A percentile compares a stretch with the other conserved stretches of the same genome.
These are phyloP conservation scores for Oreocharis arfaki DNA, from an alignment of 2,113 vertebrate species.

Conservation along the genomic window DNA sequence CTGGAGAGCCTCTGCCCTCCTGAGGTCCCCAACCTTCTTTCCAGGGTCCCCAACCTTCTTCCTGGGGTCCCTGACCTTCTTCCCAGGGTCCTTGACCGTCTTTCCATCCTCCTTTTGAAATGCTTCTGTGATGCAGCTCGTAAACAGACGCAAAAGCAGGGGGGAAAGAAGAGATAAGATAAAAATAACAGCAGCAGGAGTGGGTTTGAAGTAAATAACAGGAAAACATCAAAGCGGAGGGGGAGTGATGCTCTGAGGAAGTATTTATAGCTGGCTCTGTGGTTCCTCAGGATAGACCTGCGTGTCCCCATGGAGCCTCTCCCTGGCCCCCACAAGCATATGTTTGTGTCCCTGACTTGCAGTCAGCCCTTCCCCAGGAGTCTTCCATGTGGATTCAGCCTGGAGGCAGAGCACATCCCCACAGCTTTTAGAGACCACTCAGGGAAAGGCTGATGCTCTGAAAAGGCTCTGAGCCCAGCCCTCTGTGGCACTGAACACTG, in stretches of 20 bases:
- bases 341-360: neutral
- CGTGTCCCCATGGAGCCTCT: neutral
- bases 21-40: neutral
- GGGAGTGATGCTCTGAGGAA: neutral
- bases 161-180: neutral
- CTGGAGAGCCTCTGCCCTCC: neutral
- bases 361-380: neutral
- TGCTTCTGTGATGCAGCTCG: neutral
- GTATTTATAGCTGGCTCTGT: constrained; percentile 29
- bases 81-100: neutral
- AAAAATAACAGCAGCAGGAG: constrained; percentile 44
- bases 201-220: constrained; percentile 40
- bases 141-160: neutral
- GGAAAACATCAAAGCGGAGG: constrained; percentile 36
- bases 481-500: neutral
- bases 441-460: neutral
- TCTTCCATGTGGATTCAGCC: neutral
- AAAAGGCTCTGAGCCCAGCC: neutral
- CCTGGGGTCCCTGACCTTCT: neutral
- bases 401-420: neutral
- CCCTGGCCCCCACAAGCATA: neutral
- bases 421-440: neutral
- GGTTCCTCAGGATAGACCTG: neutral
- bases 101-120: neutral
- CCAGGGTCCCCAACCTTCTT: neutral